Conservation (phyloP, 1,140 invertebrate genomes). For the Drosophila bocki region DNA sequence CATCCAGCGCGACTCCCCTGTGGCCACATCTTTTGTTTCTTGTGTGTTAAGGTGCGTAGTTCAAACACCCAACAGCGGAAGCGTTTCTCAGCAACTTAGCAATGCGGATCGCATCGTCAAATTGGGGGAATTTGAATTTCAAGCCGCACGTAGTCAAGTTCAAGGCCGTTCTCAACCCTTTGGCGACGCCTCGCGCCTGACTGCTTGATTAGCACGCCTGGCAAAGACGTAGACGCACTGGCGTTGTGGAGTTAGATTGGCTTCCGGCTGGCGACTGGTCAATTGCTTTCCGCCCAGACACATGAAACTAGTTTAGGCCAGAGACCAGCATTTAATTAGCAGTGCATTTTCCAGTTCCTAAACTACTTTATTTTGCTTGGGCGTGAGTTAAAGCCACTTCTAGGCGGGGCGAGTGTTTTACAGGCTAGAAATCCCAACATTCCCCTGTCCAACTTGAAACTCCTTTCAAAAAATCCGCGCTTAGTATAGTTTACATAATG, state of each 20-base stretch:
- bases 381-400: background rate
- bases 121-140: slow-evolving; percentile 21
- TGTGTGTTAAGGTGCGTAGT: slow-evolving; percentile 93
- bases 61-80: slow-evolving; percentile 47
- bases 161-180: slow-evolving; percentile 60
- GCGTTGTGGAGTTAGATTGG: slow-evolving; percentile 19
- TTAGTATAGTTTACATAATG: no score
- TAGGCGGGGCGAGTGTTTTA: background rate
- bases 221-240: background rate
- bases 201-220: slow-evolving; percentile 34
- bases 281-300: slow-evolving; percentile 5
- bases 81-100: slow-evolving; percentile 33
- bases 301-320: slow-evolving; percentile 14
- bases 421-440: background rate
- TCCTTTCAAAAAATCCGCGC: background rate
- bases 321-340: slow-evolving; percentile 13
- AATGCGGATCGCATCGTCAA: slow-evolving; percentile 44
- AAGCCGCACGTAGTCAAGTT: slow-evolving; percentile 61
- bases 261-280: slow-evolving; percentile 53
- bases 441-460: background rate
- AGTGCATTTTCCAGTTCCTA: slow-evolving; percentile 24
- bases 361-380: slow-evolving; percentile 9
- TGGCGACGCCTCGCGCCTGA: background rate
- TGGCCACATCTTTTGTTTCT: slow-evolving; percentile 97
- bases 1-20: slow-evolving; percentile 96